Conservation (phyloP, 2,888 invertebrate genomes). For the Leptopilina myrica region DNA sequence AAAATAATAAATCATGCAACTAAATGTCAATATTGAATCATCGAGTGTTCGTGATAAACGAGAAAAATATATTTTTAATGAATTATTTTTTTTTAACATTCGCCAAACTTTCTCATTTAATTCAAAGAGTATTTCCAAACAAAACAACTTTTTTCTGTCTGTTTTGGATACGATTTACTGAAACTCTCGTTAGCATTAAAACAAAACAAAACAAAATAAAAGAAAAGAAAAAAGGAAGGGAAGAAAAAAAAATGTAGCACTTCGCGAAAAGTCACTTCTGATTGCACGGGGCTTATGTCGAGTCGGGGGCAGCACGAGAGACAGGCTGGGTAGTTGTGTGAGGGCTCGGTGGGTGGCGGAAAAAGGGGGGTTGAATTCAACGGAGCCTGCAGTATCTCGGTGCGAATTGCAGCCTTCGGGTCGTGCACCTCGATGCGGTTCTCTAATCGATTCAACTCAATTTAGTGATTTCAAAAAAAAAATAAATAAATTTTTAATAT, state of each 20-base stretch:
- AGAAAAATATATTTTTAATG: too few species aligned
- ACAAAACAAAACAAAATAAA: too few species aligned
- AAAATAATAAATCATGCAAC: too few species aligned
- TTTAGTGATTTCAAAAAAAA: slow-evolving; percentile 7
- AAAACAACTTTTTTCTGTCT: too few species aligned
- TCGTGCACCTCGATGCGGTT: slow-evolving; percentile 26
- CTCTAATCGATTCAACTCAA: slow-evolving; percentile 20
- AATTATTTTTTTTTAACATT: too few species aligned
- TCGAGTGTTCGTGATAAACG: too few species aligned
- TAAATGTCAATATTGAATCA: too few species aligned
- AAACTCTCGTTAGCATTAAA: slow-evolving; percentile 51
- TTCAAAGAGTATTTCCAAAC: too few species aligned
- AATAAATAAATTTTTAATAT: too few species aligned
- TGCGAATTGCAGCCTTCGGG: slow-evolving; percentile 47
- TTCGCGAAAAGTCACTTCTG: slow-evolving; percentile 57
- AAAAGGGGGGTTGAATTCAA: slow-evolving; percentile 66
- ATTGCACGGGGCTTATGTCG: slow-evolving; percentile 55
- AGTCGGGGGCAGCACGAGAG: slow-evolving; percentile 57
- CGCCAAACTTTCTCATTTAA: too few species aligned
- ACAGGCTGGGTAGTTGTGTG: slow-evolving; percentile 52
- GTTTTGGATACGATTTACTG: slow-evolving; percentile 4
- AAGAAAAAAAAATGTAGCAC: slow-evolving; percentile 51
- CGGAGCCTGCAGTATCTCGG: slow-evolving; percentile 70
- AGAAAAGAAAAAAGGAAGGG: slow-evolving; percentile 43
- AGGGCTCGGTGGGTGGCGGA: slow-evolving; percentile 57